phyloP scores from a whole-genome alignment of 2,888 invertebrate genomes.

The Eledona agricola region DNA sequence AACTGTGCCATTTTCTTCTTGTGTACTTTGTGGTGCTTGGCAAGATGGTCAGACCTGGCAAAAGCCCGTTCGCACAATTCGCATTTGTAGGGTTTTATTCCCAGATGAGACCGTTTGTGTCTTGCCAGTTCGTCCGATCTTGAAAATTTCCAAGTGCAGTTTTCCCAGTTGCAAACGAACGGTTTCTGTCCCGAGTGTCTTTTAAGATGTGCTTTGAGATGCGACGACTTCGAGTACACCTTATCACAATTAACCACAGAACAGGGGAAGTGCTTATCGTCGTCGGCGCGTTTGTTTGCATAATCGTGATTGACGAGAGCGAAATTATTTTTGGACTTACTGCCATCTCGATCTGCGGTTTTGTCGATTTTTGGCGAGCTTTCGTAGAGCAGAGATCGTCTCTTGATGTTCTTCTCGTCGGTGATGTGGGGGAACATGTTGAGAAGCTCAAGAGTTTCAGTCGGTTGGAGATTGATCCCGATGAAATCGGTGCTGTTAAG shows the following conservation, averaged over 20 bases:
- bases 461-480: slow-evolving; percentile 31
- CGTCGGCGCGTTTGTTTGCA: slow-evolving; percentile 53
- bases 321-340: slow-evolving; percentile 36
- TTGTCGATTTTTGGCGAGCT: slow-evolving; percentile 47
- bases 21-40: slow-evolving; percentile 90
- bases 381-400: slow-evolving; percentile 60
- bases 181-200: slow-evolving; percentile 78
- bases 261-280: slow-evolving; percentile 73
- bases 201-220: slow-evolving; percentile 86
- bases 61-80: slow-evolving; percentile 88
- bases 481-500: slow-evolving; percentile 32
- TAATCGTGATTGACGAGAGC: slow-evolving; percentile 54
- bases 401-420: slow-evolving; percentile 57
- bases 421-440: slow-evolving; percentile 59
- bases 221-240: slow-evolving; percentile 89
- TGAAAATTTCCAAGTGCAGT: slow-evolving; percentile 92
- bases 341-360: slow-evolving; percentile 12
- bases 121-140: slow-evolving; percentile 93
- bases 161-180: slow-evolving; percentile 69
- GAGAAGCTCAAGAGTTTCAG: slow-evolving; percentile 46
- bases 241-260: slow-evolving; percentile 78
- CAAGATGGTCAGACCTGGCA: slow-evolving; percentile 91
- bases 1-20: slow-evolving; percentile 67
- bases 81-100: slow-evolving; percentile 93
- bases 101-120: slow-evolving; percentile 94